Percentiles rank a stretch among this genome's conserved stretches.
phyloP scores from a whole-genome alignment of 2,797 vertebrate genomes.

The Danio kyathit region DNA sequence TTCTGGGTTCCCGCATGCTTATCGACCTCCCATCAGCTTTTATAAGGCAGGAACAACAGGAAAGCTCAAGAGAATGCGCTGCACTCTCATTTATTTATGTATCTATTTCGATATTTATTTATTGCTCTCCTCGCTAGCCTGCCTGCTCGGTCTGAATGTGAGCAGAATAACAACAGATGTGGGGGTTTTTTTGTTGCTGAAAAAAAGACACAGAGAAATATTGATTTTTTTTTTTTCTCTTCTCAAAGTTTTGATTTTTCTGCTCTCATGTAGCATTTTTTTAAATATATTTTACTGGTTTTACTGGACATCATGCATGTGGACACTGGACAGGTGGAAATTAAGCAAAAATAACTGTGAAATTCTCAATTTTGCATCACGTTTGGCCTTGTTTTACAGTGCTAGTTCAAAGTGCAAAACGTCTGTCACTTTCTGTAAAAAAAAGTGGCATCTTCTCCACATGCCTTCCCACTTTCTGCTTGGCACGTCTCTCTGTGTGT shows the following conservation, averaged over 20 bases:
- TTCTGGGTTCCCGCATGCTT: slow-evolving; percentile 63
- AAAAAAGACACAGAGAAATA: slow-evolving; percentile 52
- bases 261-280: background rate
- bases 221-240: slow-evolving; percentile 50
- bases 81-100: slow-evolving; percentile 77
- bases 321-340: background rate
- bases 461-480: slow-evolving; percentile 41
- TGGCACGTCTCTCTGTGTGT: slow-evolving; percentile 15
- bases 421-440: slow-evolving; percentile 51
- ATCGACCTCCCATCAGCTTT: slow-evolving; percentile 71
- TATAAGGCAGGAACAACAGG: slow-evolving; percentile 66
- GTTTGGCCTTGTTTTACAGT: slow-evolving; percentile 33
- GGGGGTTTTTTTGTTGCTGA: slow-evolving; percentile 49
- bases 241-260: slow-evolving; percentile 19
- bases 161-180: slow-evolving; percentile 68
- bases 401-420: slow-evolving; percentile 33
- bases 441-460: slow-evolving; percentile 44
- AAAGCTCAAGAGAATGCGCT: slow-evolving; percentile 64
- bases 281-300: slow-evolving; percentile 29
- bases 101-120: slow-evolving; percentile 79
- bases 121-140: slow-evolving; percentile 67
- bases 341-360: background rate
- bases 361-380: background rate
- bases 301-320: slow-evolving; percentile 10
- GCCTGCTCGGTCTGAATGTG: slow-evolving; percentile 67